Conservation (phyloP, 1,140 invertebrate species). For the Lethrus apterus region DNA sequence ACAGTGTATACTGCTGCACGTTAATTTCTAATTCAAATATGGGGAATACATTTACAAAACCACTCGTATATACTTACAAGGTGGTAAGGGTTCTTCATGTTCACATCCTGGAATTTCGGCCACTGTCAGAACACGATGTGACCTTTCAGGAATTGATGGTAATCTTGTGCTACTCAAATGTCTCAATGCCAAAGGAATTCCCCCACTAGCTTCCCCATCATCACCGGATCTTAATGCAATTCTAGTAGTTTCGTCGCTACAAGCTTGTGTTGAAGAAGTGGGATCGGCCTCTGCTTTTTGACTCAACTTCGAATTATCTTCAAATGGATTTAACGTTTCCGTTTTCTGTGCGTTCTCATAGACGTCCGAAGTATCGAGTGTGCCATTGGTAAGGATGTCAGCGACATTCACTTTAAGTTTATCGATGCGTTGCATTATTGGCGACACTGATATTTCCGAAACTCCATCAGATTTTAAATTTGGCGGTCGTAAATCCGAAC, state of each 20-base stretch:
- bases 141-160: slow-evolving; percentile 73
- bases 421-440: neutral
- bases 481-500: slow-evolving; percentile 41
- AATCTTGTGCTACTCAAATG: slow-evolving; percentile 67
- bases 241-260: no score
- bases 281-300: no score
- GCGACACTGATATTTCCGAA: slow-evolving; percentile 15
- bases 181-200: slow-evolving; percentile 54
- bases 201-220: slow-evolving; percentile 36
- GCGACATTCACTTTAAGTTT: neutral
- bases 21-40: no score
- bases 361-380: neutral
- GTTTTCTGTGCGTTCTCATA: slow-evolving; percentile 1
- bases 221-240: slow-evolving; percentile 12
- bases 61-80: slow-evolving; percentile 58
- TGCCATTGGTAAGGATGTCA: neutral
- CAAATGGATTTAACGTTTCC: slow-evolving; percentile 3
- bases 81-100: slow-evolving; percentile 74
- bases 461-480: slow-evolving; percentile 36
- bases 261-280: no score
- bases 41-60: no score
- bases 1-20: no score
- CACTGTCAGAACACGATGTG: slow-evolving; percentile 52
- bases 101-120: slow-evolving; percentile 53
- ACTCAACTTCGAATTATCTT: slow-evolving; percentile 3